A percentile compares a stretch with the other conserved stretches of the same genome.
Evolutionary conservation across 2,797 vertebrate species (phyloP).

Genomic region (Lacerta viridis): DNA sequence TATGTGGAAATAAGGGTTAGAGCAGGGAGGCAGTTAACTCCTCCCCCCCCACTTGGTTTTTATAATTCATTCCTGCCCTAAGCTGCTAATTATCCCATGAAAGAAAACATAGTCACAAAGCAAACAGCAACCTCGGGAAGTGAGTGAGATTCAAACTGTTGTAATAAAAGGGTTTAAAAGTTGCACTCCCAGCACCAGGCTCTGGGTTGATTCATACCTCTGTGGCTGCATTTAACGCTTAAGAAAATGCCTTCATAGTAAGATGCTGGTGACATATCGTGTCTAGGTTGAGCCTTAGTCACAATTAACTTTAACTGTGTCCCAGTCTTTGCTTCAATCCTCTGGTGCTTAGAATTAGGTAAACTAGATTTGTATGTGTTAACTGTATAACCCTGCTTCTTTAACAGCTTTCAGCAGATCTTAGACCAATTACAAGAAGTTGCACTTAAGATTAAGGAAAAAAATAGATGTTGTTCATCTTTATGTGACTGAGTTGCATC

Average conservation of each 20-base stretch:
- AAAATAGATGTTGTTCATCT: background rate
- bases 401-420: background rate
- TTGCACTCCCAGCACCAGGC: background rate
- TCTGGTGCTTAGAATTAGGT: background rate
- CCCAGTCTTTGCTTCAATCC: background rate
- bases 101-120: background rate
- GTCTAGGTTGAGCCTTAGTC: background rate
- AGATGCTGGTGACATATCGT: background rate
- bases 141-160: background rate
- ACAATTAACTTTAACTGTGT: conserved; percentile 17
- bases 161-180: no score
- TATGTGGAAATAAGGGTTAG: background rate
- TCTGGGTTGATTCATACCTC: background rate
- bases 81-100: background rate
- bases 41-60: background rate
- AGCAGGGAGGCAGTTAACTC: no score
- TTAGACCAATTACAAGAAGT: background rate
- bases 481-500: background rate
- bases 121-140: background rate
- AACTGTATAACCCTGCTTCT: background rate
- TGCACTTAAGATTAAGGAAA: background rate
- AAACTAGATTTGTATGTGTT: background rate
- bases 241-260: background rate
- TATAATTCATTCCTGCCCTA: background rate
- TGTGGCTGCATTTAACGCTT: background rate